Base-by-base conservation (phyloP, 2,888 invertebrate genomes). In the Erebia aethiops region DNA sequence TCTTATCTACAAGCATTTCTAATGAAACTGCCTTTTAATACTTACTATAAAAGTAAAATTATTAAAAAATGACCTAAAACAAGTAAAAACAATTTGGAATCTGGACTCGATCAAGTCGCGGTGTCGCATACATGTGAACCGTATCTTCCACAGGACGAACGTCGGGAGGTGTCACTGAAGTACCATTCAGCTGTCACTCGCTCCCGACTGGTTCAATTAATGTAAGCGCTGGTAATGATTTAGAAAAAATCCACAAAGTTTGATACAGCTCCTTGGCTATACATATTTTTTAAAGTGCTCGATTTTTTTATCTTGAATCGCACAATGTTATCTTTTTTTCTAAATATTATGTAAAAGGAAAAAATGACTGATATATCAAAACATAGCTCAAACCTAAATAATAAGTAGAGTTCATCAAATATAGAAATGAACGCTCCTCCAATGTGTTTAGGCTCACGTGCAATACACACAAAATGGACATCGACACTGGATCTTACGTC, bases 191-290 rank as follows among this genome's bases (percentile, higher is more conserved):
- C 70, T 78, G 83, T 79, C 82, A 82, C 75, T 83, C 80, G 76
- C 46, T 71, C 51, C 61, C 80, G 84, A 86, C 87, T 85, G 87
- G 87, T 87, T 85, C 84, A 81, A 81, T 81, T 84, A 85, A 87
- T 80, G 77, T 80, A 82, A 82, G 80, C 81, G 75, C 77, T 76
- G 76, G 76, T 83, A 79, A 79, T 78, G 79, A 77, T 62, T 49
- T 49, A 49, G 62, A 49, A 62, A 61, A 62, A 62, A 62, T 43
- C 18, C 1, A 41, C 9, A 13, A 62, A 54, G 16, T 54, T 54
- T 54, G 54, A 10, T 18, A 54, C 54, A 18, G 52, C 52, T 52
- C 51, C 43, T 61, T 61, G 43, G 21, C 3, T 46, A 21, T n/a
- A n/a, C n/a, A n/a, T 61, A 61, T 61, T 61, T 61, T 61, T 46